A percentile compares a stretch with the other conserved stretches of the same genome.
These are phyloP conservation scores for Paraplagusia blochii DNA, from an alignment of 2,113 vertebrate species.

Conservation along the genomic window DNA sequence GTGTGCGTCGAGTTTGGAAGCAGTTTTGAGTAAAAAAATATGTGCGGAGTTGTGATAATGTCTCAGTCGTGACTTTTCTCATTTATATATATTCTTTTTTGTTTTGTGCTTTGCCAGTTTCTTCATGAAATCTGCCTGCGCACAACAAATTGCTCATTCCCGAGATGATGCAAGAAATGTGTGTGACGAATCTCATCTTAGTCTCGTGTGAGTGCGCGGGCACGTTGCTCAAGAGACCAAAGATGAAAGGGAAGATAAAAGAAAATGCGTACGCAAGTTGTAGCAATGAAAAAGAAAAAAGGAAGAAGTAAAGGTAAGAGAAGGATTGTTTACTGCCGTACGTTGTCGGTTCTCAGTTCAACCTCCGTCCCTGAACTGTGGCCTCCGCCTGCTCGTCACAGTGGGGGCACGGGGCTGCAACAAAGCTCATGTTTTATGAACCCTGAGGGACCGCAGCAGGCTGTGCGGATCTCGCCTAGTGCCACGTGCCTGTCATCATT, in stretches of 20 bases:
- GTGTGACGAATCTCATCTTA: slow-evolving; percentile 14
- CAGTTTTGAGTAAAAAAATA: slow-evolving; percentile 27
- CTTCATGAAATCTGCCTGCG: slow-evolving; percentile 5
- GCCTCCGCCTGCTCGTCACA: slow-evolving; percentile 52
- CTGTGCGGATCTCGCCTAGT: slow-evolving; percentile 48
- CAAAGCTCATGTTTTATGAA: slow-evolving; percentile 63
- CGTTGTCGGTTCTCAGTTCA: slow-evolving; percentile 38
- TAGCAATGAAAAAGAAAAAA: slow-evolving; percentile 19
- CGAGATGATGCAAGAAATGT: slow-evolving; percentile 29
- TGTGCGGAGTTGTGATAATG: slow-evolving; percentile 10
- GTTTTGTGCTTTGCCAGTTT: slow-evolving; percentile 16
- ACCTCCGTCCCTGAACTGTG: slow-evolving; percentile 50
- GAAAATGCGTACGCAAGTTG: slow-evolving; percentile 21
- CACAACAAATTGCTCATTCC: slow-evolving; percentile 16
- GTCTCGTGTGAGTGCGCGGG: slow-evolving; percentile 5
- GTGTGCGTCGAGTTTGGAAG: slow-evolving; percentile 30
- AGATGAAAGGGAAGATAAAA: slow-evolving; percentile 21
- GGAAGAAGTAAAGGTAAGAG: slow-evolving; percentile 4
- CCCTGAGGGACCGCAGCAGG: slow-evolving; percentile 46
- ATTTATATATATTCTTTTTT: neutral
- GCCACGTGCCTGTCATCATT: slow-evolving; percentile 64
- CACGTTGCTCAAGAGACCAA: slow-evolving; percentile 6
- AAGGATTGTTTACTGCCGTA: slow-evolving; percentile 33
- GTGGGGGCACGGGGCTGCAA: slow-evolving; percentile 50
- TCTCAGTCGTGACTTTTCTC: neutral